Conservation (phyloP, 1,140 invertebrate genomes). For the Cotesia glomerata region DNA sequence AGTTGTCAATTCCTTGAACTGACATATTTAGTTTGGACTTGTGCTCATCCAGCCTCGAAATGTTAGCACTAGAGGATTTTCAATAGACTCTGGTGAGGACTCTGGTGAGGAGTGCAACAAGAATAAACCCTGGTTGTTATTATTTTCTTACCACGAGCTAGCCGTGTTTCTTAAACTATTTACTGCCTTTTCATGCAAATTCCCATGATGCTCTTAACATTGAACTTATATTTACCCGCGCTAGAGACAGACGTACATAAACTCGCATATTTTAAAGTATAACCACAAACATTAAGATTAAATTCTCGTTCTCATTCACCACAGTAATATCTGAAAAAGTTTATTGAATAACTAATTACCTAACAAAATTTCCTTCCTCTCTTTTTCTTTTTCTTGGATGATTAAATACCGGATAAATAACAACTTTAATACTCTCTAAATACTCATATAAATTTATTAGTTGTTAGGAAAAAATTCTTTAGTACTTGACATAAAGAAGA, state of each 20-base stretch:
- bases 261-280: neutral
- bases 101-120: too few relatives aligned
- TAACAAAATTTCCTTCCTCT: too few relatives aligned
- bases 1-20: too few relatives aligned
- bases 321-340: neutral
- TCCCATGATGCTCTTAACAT: conserved; percentile 6
- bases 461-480: neutral
- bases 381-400: too few relatives aligned
- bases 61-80: too few relatives aligned
- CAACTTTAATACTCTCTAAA: neutral
- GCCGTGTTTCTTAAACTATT: conserved; percentile 13
- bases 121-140: conserved; percentile 2
- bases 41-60: too few relatives aligned
- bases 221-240: neutral
- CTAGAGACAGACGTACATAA: too few relatives aligned
- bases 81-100: too few relatives aligned
- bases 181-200: conserved; percentile 18
- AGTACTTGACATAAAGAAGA: neutral
- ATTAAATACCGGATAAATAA: too few relatives aligned
- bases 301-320: conserved; percentile 11
- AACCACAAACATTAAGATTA: conserved; percentile 1
- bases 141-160: conserved; percentile 10
- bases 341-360: too few relatives aligned
- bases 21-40: too few relatives aligned
- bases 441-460: neutral